Base-by-base conservation (phyloP, 2,888 invertebrate species). In the Ennomos erosarius region DNA sequence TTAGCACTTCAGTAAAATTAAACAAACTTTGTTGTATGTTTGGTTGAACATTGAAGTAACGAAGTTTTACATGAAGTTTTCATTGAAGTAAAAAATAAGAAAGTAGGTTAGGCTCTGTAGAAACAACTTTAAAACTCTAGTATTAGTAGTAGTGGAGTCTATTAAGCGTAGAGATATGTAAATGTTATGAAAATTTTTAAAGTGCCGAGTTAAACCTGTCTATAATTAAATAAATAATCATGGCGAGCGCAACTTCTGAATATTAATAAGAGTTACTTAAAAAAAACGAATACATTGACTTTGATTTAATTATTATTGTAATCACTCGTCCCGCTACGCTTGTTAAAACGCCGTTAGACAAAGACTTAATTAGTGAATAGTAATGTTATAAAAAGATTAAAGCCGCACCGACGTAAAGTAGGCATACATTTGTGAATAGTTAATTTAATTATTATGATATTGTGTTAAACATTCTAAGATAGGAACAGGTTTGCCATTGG, bases 291-390 rank as follows among this genome's bases (percentile, higher is more conserved):
- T 38, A 38, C 47, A 48, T 59, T 51, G 45, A 39, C 47, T 55
- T 3, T 40, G 39, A 45, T 13, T 42, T 61, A 54, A 60, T 59
- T 47, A 36, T 35, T 49, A 6, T 26, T 6, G 6, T 46, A 52
- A 57, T 59, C 55, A 61, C 59, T 42, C 54, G 61, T 62, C 58
- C 63, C 65, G 61, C 57, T 65, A 63, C 56, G 61, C 47, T 58
- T 50, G 57, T 56, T 64, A 59, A 61, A 54, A 43, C 35, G 9
- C 59, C 59, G 59, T 55, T 60, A 60, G 38, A 47, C 12, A 47
- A 52, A 38, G 51, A 42, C 51, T 55, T 55, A 51, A 55, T 51
- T 60, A 55, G 50, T 59, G 45, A 54, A 54, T 47, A 59, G 10
- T 60, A 55, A 38, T 51, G 46, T 47, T 51, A 47, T 55, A 55